Evolutionary conservation across 92 coral and sea anemone species (phyloP), one percentile per base, ranked within the genome.

Genomic region (Palythoa caribaeorum): DNA sequence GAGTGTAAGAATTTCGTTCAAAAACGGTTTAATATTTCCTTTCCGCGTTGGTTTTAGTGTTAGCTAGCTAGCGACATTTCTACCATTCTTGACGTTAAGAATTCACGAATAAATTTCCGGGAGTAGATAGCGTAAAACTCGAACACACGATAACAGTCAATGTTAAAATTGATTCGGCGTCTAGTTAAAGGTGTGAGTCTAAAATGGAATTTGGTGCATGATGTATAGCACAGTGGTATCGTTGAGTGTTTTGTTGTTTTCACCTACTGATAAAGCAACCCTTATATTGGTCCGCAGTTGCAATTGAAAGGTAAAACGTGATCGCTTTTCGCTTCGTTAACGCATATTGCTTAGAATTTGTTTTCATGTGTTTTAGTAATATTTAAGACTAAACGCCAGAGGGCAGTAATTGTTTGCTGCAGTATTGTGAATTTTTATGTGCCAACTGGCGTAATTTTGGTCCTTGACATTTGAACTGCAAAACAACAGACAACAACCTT

Each of bases 281-380:
- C 35, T 35, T 76, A 76, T 76, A 76, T 76, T 76, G 80, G 80
- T 28, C 53, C 7, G 20, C 19, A 1, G 21, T 36, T 14, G 7
- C 80, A 35, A 2, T 1, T 35, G 48, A 35, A 53, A 77, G 83
- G 83, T 77, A 77, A 77, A 76, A 77, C 69, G 83, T 77, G 83
- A 77, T 54, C 83, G 13, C 50, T 77, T 77, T 54, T 77, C 83
- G 83, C 83, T 77, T 77, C 83, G 63, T 77, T 77, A 37, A 54
- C 68, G 69, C 28, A 6, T 20, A 52, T 77, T 17, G 8, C 17
- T 54, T 52, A 37, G 28, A 28, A 52, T 21, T 28, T 77, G 68
- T 77, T 77, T 55, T 77, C 63, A 11, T 76, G 69, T 77, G 52
- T 51, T 54, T 53, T 62, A 52, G 47, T 28, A 77, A 55, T 52